These are phyloP conservation scores for Stichopus horrens DNA, from an alignment of 53 echinoderm and acorn worm genomes.

Conservation along the genomic window DNA sequence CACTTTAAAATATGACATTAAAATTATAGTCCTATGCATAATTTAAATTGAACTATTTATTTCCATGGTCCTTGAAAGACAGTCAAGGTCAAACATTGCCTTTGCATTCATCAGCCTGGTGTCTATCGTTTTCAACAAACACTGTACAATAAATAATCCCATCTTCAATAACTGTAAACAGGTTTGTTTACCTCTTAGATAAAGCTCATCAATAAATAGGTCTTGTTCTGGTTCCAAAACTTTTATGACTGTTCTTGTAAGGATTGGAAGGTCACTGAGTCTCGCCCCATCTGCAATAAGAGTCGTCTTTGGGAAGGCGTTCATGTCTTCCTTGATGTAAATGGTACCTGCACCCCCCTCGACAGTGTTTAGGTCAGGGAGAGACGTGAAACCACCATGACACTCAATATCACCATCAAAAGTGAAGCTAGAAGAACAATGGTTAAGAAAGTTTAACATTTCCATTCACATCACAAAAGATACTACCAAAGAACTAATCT, in stretches of 20 bases:
- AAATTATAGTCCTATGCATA: too few species aligned
- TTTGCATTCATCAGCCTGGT: too few species aligned
- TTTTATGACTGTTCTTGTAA: slow-evolving; percentile 58
- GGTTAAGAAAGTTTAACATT: not conserved
- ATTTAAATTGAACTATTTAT: too few species aligned
- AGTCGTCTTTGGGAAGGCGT: slow-evolving; percentile 55
- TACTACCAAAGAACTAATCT: too few species aligned
- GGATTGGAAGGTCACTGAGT: slow-evolving; percentile 52
- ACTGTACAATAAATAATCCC: too few species aligned
- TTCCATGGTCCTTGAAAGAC: too few species aligned
- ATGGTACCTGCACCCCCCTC: slow-evolving; percentile 70
- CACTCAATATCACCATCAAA: slow-evolving; percentile 58
- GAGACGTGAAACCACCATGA: slow-evolving; percentile 51
- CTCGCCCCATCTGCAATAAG: slow-evolving; percentile 62
- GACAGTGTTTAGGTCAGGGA: slow-evolving; percentile 48
- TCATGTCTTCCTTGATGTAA: slow-evolving; percentile 62
- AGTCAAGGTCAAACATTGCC: too few species aligned
- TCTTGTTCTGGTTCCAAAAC: slow-evolving; percentile 31
- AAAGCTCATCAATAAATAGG: slow-evolving; percentile 56
- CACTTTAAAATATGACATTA: too few species aligned
- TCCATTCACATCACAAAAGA: too few species aligned
- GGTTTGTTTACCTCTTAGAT: slow-evolving; percentile 55
- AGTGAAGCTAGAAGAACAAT: slow-evolving; percentile 53
- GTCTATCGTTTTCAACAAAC: too few species aligned
- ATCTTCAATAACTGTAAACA: too few species aligned